Base-by-base conservation (phyloP, 2,888 invertebrate species). In the Palloptera scutellata region DNA sequence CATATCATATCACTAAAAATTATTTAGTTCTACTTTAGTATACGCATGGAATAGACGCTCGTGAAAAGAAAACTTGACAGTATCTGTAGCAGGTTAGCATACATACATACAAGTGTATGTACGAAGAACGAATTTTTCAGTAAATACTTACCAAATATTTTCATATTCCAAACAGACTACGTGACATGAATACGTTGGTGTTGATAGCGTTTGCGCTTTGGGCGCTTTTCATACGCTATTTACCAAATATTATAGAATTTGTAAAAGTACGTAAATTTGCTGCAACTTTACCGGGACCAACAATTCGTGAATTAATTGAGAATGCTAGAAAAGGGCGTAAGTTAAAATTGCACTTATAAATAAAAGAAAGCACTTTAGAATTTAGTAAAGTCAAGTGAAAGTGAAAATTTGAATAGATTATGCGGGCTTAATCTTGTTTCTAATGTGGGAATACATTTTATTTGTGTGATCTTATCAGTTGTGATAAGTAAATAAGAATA, bases 311-410 rank as follows among this genome's bases (percentile, higher is more conserved):
- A 66, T 64, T 83, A 13, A 74, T 83, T 10, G 75, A 76, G 61
- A 82, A 79, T 76, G 77, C 76, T 0, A 80, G 77, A 60, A 81
- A 81, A 73, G 83, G 83, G 52, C 76, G 83, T 83, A 75, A 80
- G 81, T 75, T n/a, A 30, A 30, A 30, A 30, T 30, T 30, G 2
- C 30, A 30, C 30, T 4, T 30, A 30, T 2, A 30, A 30, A 30
- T 30, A 30, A 30, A 30, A 30, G 30, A 30, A n/a, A n/a, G n/a
- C n/a, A n/a, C n/a, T n/a, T 30, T 30, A 4, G 6, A 30, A 30
- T 30, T 30, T 30, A 6, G 6, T 30, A 30, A 30, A 30, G 30
- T 6, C 2, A 30, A 30, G 30, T 30, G 30, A 30, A 30, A 30
- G 2, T 30, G 30, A 30, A 30, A 30, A 30, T 30, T 2, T 30